Conservation (phyloP, 2,797 vertebrate genomes). For the Nannoperca australis region DNA sequence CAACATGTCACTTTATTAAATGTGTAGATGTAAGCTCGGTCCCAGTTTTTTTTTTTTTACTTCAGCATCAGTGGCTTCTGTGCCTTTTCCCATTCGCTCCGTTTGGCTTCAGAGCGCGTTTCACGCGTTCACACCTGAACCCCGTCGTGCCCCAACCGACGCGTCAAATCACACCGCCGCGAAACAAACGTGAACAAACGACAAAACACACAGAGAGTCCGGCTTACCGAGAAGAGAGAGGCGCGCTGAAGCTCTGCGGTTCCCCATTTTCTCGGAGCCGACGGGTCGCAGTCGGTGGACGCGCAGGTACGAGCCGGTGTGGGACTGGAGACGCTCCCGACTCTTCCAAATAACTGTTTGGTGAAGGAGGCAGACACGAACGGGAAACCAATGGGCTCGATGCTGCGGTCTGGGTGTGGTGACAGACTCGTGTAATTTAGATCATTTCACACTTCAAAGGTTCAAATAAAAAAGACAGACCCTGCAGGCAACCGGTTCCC, state of each 20-base stretch:
- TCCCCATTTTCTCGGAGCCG: constrained; percentile 47
- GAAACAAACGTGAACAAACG: neutral
- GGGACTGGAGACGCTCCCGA: constrained; percentile 23
- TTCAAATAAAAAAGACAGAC: neutral
- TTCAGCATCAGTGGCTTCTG: neutral
- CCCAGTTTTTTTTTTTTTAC: no score
- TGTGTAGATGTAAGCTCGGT: neutral
- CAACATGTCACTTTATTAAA: neutral
- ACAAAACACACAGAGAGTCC: neutral
- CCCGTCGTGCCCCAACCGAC: neutral
- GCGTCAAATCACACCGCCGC: neutral
- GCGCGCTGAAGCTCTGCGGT: constrained; percentile 36
- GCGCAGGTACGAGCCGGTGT: neutral
- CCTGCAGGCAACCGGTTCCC: constrained; percentile 8
- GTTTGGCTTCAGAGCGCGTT: neutral
- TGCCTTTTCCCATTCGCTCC: neutral
- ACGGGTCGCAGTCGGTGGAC: constrained; percentile 7
- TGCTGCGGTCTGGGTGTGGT: constrained; percentile 66
- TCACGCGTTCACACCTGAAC: neutral
- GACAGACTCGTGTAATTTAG: constrained; percentile 38
- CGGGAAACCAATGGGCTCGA: constrained; percentile 26
- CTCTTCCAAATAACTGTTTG: neutral
- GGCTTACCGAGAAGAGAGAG: constrained; percentile 65
- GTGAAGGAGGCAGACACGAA: neutral
- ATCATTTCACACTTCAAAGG: constrained; percentile 21